These are phyloP conservation scores for Meloidogyne chitwoodi DNA, from an alignment of 1,140 invertebrate species.

Conservation along the genomic window DNA sequence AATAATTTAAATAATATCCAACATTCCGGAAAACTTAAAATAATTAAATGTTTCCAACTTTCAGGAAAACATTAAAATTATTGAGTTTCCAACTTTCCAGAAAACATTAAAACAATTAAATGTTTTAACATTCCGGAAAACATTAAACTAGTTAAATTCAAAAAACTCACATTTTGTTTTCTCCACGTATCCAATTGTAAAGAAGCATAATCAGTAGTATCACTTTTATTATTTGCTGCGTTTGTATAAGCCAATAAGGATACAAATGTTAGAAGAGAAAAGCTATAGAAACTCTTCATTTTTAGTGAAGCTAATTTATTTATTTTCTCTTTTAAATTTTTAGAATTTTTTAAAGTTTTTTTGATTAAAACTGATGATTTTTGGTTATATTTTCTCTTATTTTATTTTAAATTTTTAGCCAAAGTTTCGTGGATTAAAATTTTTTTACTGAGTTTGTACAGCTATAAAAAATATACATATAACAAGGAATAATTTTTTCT, in stretches of 20 bases:
- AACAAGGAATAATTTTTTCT: too few relatives aligned
- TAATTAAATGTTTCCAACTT: too few relatives aligned
- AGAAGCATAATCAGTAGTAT: not conserved
- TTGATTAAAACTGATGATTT: not conserved
- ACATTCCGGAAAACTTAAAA: too few relatives aligned
- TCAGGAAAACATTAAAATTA: not conserved
- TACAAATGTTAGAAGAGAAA: not conserved
- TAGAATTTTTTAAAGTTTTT: not conserved
- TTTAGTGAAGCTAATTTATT: too few relatives aligned
- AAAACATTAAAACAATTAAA: not conserved
- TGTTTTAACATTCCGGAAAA: not conserved
- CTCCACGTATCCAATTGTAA: not conserved
- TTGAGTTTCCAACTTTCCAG: not conserved
- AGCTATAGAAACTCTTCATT: not conserved
- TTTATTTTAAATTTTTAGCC: not conserved
- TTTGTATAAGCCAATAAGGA: not conserved
- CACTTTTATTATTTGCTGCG: not conserved
- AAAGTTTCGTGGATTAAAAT: not conserved
- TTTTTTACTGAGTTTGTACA: not conserved
- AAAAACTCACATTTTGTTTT: not conserved
- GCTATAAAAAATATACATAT: not conserved
- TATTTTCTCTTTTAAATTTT: not conserved
- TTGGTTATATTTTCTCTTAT: not conserved
- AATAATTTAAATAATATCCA: too few relatives aligned
- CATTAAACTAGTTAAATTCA: not conserved